Base-by-base conservation (phyloP, 2,888 invertebrate genomes). In the Candidula unifasciata region DNA sequence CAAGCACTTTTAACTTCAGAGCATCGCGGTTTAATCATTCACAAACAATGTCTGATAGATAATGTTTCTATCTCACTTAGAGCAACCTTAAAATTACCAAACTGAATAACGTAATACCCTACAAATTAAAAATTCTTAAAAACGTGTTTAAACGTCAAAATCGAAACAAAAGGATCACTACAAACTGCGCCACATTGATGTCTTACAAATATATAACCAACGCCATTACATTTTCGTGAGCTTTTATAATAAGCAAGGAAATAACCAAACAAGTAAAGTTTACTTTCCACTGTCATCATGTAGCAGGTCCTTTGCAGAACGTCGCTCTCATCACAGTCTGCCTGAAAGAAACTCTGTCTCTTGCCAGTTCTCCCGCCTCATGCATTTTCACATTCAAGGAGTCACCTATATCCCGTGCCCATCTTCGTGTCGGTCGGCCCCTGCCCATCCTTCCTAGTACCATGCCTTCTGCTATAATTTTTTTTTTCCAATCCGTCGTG, bases 171-270 rank as follows among this genome's bases (percentile, higher is more conserved):
- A 30, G 27, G 30, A 77, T n/a, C 74, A 74, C 54, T 76, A 76
- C 54, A 76, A 76, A 52, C 57, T 30, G 54, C 30, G 57, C 76
- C 8, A 76, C 52, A n/a, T 54, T 76, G 10, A 76, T 76, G 68
- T 60, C 77, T 35, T 85, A 69, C 66, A 66, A 52, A 73, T 54
- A 73, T 68, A 86, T 85, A 85, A 86, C 44, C 77, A 57, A 77
- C 57, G 60, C 60, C n/a, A 77, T 64, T 35, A 57, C 35, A 37
- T 60, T 60, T 60, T 18, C 37, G 33, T 78, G 6, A 37, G 78
- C 60, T 60, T n/a, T 60, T 10, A 77, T 13, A 57, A 60, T 71
- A 37, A 37, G 71, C 37, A 37, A 64, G 35, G 16, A 78, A 57
- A 57, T 76, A 54, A 64, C 30, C 44, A 37, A 52, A 68, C 52